These are phyloP conservation scores for Anolis apletophallus DNA, from an alignment of 2,797 vertebrate genomes.

Conservation along the genomic window DNA sequence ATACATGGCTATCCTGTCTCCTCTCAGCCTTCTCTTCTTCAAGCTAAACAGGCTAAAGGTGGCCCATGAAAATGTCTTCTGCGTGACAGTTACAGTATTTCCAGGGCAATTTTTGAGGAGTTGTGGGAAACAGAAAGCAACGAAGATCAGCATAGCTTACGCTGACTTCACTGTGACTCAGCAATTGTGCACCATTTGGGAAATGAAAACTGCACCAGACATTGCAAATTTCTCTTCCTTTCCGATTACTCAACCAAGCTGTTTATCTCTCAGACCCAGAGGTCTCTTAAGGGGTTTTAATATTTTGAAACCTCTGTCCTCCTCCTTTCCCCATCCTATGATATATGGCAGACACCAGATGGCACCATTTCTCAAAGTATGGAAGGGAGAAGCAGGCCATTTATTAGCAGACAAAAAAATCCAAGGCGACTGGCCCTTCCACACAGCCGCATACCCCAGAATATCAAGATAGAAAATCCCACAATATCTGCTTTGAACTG, in stretches of 20 bases:
- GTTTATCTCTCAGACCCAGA: background rate
- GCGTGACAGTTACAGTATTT: background rate
- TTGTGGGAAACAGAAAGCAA: background rate
- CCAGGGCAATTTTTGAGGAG: background rate
- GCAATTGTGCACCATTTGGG: background rate
- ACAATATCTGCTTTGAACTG: too few relatives aligned
- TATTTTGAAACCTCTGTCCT: background rate
- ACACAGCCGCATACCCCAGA: too few relatives aligned
- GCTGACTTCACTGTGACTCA: background rate
- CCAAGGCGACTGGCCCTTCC: too few relatives aligned
- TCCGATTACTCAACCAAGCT: background rate
- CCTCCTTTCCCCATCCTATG: background rate
- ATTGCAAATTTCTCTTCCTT: background rate
- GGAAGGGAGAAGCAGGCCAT: background rate
- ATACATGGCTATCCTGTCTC: too few relatives aligned
- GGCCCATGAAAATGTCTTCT: too few relatives aligned
- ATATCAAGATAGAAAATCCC: too few relatives aligned
- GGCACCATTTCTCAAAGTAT: conserved; percentile 10
- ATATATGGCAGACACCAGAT: conserved; percentile 1
- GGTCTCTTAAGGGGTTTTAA: background rate
- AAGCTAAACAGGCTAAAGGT: too few relatives aligned
- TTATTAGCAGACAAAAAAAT: background rate
- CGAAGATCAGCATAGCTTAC: background rate
- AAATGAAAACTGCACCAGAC: background rate
- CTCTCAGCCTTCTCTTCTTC: too few relatives aligned